A percentile compares a stretch with the other conserved stretches of the same genome.
These are phyloP conservation scores for Phaenicophaeus curvirostris DNA, from an alignment of 2,797 vertebrate genomes.

Conservation along the genomic window DNA sequence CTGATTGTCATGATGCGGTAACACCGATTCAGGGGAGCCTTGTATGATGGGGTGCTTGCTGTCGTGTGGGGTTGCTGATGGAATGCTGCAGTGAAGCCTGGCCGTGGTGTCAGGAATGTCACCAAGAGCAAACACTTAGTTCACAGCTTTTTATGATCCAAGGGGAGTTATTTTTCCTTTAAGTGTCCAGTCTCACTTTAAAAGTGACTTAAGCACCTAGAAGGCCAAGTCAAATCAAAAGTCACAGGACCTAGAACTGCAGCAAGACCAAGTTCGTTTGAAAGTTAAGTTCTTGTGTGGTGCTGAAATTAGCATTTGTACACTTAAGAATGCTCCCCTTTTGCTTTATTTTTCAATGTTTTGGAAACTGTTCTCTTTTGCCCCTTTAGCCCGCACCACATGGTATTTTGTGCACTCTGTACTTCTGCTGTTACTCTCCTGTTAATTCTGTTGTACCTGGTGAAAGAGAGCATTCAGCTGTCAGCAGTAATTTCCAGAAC, in stretches of 20 bases:
- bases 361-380: background rate
- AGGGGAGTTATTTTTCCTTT: background rate
- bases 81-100: too few relatives aligned
- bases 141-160: background rate
- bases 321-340: background rate
- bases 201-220: background rate
- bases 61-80: too few relatives aligned
- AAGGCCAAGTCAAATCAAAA: background rate
- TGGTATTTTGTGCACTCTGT: background rate
- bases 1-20: too few relatives aligned
- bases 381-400: background rate
- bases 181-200: background rate
- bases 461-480: background rate
- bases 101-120: background rate
- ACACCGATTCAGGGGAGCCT: too few relatives aligned
- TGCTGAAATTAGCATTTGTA: background rate
- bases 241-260: background rate
- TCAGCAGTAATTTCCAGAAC: background rate
- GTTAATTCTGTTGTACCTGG: background rate
- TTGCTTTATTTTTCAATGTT: background rate
- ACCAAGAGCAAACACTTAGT: background rate
- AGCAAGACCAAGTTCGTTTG: background rate
- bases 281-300: background rate
- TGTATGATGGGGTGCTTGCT: too few relatives aligned
- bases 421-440: background rate